Evolutionary conservation across 2,113 vertebrate genomes (phyloP).

Genomic region (Thalassarche chlororhynchos): DNA sequence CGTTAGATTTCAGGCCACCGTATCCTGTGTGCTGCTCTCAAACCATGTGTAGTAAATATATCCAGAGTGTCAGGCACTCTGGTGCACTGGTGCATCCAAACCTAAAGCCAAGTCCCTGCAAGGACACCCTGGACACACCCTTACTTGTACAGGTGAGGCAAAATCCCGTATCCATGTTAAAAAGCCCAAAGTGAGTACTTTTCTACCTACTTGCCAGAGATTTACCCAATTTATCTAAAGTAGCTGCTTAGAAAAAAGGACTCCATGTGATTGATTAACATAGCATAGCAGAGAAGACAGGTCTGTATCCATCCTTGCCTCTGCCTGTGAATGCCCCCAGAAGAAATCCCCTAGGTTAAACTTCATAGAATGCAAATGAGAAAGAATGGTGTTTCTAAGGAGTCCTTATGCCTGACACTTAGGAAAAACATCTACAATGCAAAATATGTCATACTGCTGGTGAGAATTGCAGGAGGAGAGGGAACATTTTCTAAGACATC

Average conservation of each 20-base stretch:
- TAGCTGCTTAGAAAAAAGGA: neutral
- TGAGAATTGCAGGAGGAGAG: slow-evolving; percentile 6
- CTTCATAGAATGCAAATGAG: neutral
- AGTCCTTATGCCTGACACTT: neutral
- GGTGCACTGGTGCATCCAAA: neutral
- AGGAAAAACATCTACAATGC: slow-evolving; percentile 17
- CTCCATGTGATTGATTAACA: neutral
- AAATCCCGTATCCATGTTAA: neutral
- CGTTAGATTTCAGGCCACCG: neutral
- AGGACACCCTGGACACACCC: neutral
- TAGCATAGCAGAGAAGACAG: neutral
- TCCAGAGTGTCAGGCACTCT: neutral
- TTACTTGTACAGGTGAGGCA: neutral
- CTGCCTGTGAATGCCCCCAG: neutral
- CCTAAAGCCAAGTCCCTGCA: neutral
- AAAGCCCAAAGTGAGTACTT: neutral
- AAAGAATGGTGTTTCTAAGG: neutral
- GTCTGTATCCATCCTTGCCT: neutral
- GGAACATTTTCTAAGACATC: slow-evolving; percentile 37
- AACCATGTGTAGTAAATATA: neutral
- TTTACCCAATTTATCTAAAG: neutral
- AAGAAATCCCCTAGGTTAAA: neutral
- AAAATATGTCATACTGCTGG: neutral
- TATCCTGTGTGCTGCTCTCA: neutral
- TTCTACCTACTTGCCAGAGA: neutral